A percentile compares a stretch with the other conserved stretches of the same genome.
These are phyloP conservation scores for Gryllus bimaculatus DNA, from an alignment of 1,140 invertebrate genomes.

Conservation along the genomic window DNA sequence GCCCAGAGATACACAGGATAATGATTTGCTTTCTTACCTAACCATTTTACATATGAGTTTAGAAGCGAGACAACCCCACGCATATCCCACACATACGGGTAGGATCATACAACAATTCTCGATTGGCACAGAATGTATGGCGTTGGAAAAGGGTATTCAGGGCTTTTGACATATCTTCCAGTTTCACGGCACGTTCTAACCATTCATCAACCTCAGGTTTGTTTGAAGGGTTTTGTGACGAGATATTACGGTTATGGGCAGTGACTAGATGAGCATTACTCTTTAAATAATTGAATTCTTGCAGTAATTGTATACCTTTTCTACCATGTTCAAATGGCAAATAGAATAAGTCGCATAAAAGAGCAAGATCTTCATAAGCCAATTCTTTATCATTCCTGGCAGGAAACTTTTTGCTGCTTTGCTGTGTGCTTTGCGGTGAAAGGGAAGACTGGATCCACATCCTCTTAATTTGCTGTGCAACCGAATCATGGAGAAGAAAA, in stretches of 20 bases:
- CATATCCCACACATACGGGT: constrained; percentile 92
- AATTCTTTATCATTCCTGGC: constrained; percentile 35
- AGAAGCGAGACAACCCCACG: constrained; percentile 78
- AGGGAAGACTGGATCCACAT: no score
- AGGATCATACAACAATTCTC: constrained; percentile 79
- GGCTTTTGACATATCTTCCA: constrained; percentile 62
- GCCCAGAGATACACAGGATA: no score
- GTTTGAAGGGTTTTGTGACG: constrained; percentile 23
- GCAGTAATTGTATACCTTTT: constrained; percentile 69
- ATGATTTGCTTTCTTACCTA: constrained; percentile 49
- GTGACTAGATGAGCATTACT: constrained; percentile 72
- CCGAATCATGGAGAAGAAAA: no score
- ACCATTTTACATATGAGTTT: constrained; percentile 89
- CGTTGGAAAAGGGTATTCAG: constrained; percentile 63
- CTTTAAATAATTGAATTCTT: constrained; percentile 91
- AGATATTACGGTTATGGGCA: constrained; percentile 34
- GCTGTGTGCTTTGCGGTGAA: no score
- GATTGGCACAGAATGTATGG: constrained; percentile 69
- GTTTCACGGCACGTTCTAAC: constrained; percentile 66
- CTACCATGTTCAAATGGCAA: constrained; percentile 93
- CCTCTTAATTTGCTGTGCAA: no score
- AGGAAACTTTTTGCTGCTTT: no score
- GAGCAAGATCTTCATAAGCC: constrained; percentile 67
- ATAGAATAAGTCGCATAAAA: constrained; percentile 93
- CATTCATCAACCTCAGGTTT: constrained; percentile 67